Conservation (phyloP, 2,797 vertebrate genomes). For the Sylvia borin region DNA sequence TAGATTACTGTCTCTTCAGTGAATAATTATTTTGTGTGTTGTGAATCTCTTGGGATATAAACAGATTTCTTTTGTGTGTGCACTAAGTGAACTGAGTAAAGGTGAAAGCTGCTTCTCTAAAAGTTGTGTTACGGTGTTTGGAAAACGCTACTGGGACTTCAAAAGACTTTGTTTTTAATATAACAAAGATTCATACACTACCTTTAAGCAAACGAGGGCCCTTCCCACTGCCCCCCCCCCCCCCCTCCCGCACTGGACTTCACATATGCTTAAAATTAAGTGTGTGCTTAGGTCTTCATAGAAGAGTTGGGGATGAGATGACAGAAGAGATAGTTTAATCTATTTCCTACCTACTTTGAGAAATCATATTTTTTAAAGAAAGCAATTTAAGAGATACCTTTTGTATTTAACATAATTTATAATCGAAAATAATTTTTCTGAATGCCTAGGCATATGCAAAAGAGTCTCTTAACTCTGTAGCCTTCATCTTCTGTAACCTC, state of each 20-base stretch:
- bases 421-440: not conserved
- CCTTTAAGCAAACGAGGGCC: not conserved
- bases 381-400: not conserved
- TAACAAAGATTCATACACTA: not conserved
- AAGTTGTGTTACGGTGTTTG: not conserved
- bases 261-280: not conserved
- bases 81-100: not conserved
- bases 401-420: not conserved
- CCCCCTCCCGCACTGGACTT: not conserved
- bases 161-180: not conserved
- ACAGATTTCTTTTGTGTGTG: not conserved
- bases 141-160: not conserved
- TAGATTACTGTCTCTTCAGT: conserved; percentile 8
- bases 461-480: not conserved
- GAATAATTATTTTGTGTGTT: conserved; percentile 31
- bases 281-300: not conserved
- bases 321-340: not conserved
- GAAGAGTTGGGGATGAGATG: not conserved
- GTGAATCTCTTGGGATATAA: not conserved
- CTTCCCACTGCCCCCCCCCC: no score
- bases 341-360: not conserved
- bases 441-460: not conserved
- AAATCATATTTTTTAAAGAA: not conserved
- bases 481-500: not conserved
- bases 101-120: not conserved